These are phyloP conservation scores for Bolborhynchus lineola DNA, from an alignment of 2,113 vertebrate genomes.

Conservation along the genomic window DNA sequence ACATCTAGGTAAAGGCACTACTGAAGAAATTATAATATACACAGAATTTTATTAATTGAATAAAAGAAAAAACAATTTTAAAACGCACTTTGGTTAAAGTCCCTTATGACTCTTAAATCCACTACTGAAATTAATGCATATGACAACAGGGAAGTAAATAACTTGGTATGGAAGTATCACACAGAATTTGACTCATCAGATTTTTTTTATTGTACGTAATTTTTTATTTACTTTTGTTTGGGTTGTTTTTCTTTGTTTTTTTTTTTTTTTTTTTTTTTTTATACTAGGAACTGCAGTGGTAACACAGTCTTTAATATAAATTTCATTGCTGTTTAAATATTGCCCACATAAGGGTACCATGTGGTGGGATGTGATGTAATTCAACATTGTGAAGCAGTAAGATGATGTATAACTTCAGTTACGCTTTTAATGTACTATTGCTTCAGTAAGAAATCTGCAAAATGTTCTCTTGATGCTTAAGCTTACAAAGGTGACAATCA, in stretches of 20 bases:
- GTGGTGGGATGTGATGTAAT: background rate
- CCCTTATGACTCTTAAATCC: background rate
- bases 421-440: background rate
- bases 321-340: background rate
- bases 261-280: background rate
- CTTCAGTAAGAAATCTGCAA: background rate
- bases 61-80: background rate
- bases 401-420: background rate
- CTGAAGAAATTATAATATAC: background rate
- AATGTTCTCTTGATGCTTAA: background rate
- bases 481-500: background rate
- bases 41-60: background rate
- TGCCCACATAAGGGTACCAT: background rate
- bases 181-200: background rate
- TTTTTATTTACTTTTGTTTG: background rate
- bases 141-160: background rate
- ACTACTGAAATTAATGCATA: background rate
- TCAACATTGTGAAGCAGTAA: background rate
- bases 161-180: background rate
- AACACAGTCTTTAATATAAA: background rate
- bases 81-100: background rate
- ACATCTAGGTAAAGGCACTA: background rate
- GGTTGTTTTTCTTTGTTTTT: background rate
- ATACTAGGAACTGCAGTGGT: background rate
- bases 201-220: background rate